These are phyloP conservation scores for Euleptes europaea DNA, from an alignment of 2,113 vertebrate genomes.

Conservation along the genomic window DNA sequence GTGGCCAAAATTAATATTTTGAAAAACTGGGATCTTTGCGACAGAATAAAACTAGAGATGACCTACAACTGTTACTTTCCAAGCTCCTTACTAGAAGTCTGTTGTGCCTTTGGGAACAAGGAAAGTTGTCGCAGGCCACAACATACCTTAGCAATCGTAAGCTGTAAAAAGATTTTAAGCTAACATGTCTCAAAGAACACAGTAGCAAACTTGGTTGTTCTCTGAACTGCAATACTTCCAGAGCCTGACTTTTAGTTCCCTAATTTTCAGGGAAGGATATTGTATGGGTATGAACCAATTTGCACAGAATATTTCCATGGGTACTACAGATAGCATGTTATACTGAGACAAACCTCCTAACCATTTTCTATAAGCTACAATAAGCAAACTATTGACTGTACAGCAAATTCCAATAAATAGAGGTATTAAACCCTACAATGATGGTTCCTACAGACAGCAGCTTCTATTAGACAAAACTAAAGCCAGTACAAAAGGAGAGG, in stretches of 20 bases:
- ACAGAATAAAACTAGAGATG: not conserved
- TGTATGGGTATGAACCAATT: not conserved
- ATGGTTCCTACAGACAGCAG: not conserved
- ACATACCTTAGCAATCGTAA: not conserved
- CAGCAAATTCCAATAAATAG: not conserved
- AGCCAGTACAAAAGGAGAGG: not conserved
- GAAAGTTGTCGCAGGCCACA: not conserved
- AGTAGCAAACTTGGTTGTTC: not conserved
- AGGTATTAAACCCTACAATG: not conserved
- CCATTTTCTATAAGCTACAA: not conserved
- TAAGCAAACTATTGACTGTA: not conserved
- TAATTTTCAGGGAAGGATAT: not conserved
- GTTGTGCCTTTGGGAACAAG: not conserved
- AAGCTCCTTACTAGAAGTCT: not conserved
- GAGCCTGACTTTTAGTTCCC: not conserved
- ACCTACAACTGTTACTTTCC: not conserved
- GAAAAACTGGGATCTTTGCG: not conserved
- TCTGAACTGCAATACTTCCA: not conserved
- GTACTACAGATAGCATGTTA: not conserved
- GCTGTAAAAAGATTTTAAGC: not conserved
- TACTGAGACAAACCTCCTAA: not conserved
- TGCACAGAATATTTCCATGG: not conserved
- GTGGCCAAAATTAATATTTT: not conserved
- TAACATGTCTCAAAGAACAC: not conserved
- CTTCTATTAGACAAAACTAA: not conserved